These are phyloP conservation scores for Drosophila aff. DNA, from an alignment of 1,140 invertebrate genomes.

Conservation along the genomic window DNA sequence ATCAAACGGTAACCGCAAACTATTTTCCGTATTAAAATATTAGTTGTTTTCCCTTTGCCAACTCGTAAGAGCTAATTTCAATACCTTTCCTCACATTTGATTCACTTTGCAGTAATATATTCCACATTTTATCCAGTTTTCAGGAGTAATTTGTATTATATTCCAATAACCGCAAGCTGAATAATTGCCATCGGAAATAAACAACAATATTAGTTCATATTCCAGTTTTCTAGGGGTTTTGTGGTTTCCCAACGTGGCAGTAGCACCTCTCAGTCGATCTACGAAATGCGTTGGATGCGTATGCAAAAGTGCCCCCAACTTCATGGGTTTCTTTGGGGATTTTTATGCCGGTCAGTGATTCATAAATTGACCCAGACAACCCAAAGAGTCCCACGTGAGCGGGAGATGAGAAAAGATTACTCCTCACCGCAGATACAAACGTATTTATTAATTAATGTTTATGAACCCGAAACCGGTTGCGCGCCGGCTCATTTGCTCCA, in stretches of 20 bases:
- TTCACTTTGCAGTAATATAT: background rate
- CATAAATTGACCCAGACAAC: slow-evolving; percentile 33
- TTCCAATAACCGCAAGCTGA: slow-evolving; percentile 20
- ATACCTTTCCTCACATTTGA: background rate
- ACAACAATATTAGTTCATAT: slow-evolving; percentile 32
- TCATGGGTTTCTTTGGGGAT: slow-evolving; percentile 31
- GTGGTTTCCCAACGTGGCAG: slow-evolving; percentile 28
- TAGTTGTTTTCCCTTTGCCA: background rate
- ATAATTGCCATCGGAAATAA: slow-evolving; percentile 57
- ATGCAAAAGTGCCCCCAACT: slow-evolving; percentile 15
- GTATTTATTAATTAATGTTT: slow-evolving; percentile 32
- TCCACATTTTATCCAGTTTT: slow-evolving; percentile 21
- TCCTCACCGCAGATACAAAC: slow-evolving; percentile 1
- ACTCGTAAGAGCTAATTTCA: background rate
- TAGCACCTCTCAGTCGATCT: background rate
- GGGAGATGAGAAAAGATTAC: slow-evolving; percentile 26
- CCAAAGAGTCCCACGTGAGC: slow-evolving; percentile 25
- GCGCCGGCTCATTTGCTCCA: background rate
- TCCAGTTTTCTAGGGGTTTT: slow-evolving; percentile 40
- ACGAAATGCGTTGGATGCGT: slow-evolving; percentile 39
- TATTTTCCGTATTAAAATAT: background rate
- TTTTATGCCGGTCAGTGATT: slow-evolving; percentile 41
- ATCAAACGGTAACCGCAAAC: no score
- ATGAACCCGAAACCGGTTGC: slow-evolving; percentile 51
- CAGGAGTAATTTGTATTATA: slow-evolving; percentile 4